Base-by-base conservation (phyloP, 2,797 vertebrate species). In the Brachyalestes nurse region DNA sequence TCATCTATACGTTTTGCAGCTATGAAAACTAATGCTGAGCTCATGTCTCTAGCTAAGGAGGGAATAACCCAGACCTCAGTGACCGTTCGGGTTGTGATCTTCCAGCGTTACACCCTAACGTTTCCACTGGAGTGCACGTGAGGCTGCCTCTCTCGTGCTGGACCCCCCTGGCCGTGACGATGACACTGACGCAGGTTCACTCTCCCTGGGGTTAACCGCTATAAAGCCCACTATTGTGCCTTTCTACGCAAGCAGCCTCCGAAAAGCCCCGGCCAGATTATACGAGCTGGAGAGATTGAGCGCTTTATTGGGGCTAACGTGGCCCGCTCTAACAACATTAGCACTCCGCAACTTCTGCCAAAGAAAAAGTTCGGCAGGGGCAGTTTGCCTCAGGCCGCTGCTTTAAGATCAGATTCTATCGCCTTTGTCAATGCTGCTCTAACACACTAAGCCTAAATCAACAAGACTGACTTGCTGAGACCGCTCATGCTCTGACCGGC, bases 121-220 rank as follows among this genome's bases (percentile, higher is more conserved):
- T 83, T 76, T 76, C 61, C 72, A 55, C 49, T 73, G 69, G 25
- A 69, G 65, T 42, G 64, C 76, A 83, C 21, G 49, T 34, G 70
- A 80, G 78, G 51, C 21, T 25, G 19, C 28, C 55, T 64, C 65
- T 79, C 57, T 77, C 73, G 13, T 79, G 71, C 73, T 42, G 38
- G 82, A 84, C 79, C 79, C 64, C 73, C 61, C 71, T 3, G 67
- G 47, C 66, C 62, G 7, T 86, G 82, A 86, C 57, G 73, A 74
- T 82, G 77, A 77, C 79, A 77, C 51, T 86, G 85, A 86, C 71
- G 80, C 77, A 86, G 82, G 77, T 75, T 67, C 23, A 21, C n/a
- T 28, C 19, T 84, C 75, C 67, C 78, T 72, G 57, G 78, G 67
- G 80, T 82, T 38, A 71, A 82, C 78, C 13, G 55, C 71, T 51